These are phyloP conservation scores for Meiosimyza platycephala DNA, from an alignment of 2,888 invertebrate genomes.

Conservation along the genomic window DNA sequence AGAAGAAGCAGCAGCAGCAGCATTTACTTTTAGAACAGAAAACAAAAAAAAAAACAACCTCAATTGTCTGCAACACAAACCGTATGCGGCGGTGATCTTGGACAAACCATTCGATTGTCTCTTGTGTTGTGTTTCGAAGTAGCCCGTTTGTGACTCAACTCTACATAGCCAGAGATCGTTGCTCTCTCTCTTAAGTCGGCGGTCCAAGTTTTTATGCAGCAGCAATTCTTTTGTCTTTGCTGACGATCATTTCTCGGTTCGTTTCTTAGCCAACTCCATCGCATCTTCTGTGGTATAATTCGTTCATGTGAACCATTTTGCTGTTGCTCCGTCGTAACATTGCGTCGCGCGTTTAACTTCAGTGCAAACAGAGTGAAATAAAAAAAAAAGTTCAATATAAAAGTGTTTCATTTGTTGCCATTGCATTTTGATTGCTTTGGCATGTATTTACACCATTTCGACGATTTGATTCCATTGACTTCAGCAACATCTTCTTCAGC, in stretches of 20 bases:
- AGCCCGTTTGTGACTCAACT: no score
- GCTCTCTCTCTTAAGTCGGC: no score
- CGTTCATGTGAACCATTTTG: neutral
- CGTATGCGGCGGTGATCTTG: no score
- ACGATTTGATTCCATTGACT: slow-evolving; percentile 26
- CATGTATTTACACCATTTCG: slow-evolving; percentile 19
- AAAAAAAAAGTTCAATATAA: slow-evolving; percentile 28
- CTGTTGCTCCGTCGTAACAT: no score
- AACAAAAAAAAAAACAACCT: no score
- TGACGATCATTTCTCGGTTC: neutral
- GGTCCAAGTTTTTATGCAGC: no score
- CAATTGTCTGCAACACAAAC: no score
- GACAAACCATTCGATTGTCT: no score
- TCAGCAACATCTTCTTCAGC: slow-evolving; percentile 23
- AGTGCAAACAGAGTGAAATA: neutral
- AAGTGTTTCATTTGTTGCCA: slow-evolving; percentile 36
- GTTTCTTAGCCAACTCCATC: neutral
- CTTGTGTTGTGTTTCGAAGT: no score
- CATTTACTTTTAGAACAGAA: no score
- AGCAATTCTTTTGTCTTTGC: neutral
- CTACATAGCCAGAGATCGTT: no score
- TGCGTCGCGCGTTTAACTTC: neutral
- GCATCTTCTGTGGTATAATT: neutral
- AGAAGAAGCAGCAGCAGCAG: no score
- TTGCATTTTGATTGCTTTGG: slow-evolving; percentile 2